Evolutionary conservation across 2,797 vertebrate genomes (phyloP).

Genomic region (Cyclopterus lumpus): DNA sequence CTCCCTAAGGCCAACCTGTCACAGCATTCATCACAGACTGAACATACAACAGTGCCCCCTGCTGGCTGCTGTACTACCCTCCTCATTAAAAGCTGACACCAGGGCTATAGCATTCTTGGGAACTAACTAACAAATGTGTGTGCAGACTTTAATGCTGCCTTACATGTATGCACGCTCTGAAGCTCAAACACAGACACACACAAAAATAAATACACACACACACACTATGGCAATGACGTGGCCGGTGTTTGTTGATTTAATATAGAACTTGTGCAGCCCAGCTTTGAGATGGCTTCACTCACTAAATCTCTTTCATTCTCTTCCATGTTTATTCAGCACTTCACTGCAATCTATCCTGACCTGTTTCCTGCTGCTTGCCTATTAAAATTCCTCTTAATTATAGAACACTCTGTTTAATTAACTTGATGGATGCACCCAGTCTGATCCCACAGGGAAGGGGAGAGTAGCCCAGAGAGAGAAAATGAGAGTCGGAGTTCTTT

Average conservation of each 20-base stretch:
- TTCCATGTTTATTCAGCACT: conserved; percentile 77
- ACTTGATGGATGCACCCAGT: conserved; percentile 77
- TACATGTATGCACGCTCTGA: conserved; percentile 10
- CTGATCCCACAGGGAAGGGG: conserved; percentile 67
- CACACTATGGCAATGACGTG: background rate
- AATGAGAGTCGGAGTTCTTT: conserved; percentile 51
- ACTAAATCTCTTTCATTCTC: conserved; percentile 70
- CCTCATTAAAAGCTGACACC: background rate
- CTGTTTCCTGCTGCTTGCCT: conserved; percentile 73
- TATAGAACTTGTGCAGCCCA: conserved; percentile 36
- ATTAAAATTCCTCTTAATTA: conserved; percentile 82
- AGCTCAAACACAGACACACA: background rate
- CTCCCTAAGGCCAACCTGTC: conserved; percentile 4
- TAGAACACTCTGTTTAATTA: conserved; percentile 81
- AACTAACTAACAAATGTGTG: background rate
- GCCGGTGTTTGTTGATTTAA: conserved; percentile 49
- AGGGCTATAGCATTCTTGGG: background rate
- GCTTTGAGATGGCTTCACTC: conserved; percentile 59
- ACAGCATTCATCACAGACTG: background rate
- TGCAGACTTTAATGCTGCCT: conserved; percentile 13
- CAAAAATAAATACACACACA: conserved; percentile 8
- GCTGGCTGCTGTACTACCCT: conserved; percentile 33
- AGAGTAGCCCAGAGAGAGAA: conserved; percentile 49
- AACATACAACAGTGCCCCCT: conserved; percentile 72
- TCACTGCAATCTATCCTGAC: conserved; percentile 74